Conservation (phyloP, 1,140 invertebrate species). For the Samia ricini region DNA sequence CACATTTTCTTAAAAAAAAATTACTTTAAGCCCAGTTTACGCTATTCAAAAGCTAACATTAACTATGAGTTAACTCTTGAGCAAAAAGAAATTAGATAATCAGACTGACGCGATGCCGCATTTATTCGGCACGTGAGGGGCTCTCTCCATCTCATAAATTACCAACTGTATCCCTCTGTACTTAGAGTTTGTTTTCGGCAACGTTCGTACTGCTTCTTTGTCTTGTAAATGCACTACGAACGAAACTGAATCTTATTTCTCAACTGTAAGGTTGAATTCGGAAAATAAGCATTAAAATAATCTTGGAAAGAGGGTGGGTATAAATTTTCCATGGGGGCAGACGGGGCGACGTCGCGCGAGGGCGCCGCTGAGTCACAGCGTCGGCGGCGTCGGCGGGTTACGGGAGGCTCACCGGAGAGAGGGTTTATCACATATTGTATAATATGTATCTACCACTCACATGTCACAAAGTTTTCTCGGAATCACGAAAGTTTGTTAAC, state of each 20-base stretch:
- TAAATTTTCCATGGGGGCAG: conserved; percentile 75
- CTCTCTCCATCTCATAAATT: conserved; percentile 53
- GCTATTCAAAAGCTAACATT: neutral
- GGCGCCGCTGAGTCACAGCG: conserved; percentile 71
- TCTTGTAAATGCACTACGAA: conserved; percentile 36
- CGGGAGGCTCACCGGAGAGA: conserved; percentile 18
- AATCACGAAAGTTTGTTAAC: conserved; percentile 76
- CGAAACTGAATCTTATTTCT: conserved; percentile 50
- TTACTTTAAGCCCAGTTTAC: neutral
- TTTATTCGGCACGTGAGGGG: conserved; percentile 62
- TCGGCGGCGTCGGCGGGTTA: conserved; percentile 34
- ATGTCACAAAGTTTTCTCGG: conserved; percentile 76
- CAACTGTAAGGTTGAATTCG: conserved; percentile 44
- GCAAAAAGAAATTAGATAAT: neutral
- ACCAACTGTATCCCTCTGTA: conserved; percentile 70
- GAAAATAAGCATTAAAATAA: conserved; percentile 42
- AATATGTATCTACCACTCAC: conserved; percentile 70
- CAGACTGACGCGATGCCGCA: conserved; percentile 27
- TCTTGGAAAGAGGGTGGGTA: conserved; percentile 73
- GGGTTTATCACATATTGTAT: conserved; percentile 62
- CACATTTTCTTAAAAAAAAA: neutral
- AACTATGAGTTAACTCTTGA: neutral
- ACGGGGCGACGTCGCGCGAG: conserved; percentile 71
- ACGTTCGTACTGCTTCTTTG: conserved; percentile 68
- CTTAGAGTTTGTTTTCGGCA: conserved; percentile 73